These are phyloP conservation scores for Bombus difficillimus DNA, from an alignment of 1,140 invertebrate genomes.

Conservation along the genomic window DNA sequence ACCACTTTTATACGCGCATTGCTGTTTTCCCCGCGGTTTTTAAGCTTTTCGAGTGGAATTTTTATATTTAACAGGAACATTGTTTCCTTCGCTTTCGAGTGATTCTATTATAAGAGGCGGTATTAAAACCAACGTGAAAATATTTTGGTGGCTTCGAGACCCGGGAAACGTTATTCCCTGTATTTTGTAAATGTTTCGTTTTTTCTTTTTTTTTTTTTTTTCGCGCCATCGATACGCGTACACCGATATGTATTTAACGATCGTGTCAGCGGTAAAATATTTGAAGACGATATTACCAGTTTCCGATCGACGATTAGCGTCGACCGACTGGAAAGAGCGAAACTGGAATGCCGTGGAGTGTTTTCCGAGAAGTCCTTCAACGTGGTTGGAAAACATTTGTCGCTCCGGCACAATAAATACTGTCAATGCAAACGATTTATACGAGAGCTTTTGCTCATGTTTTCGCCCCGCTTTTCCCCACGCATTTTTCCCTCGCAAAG, in stretches of 20 bases:
- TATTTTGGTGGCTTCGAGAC: neutral
- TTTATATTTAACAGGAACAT: neutral
- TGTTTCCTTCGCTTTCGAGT: neutral
- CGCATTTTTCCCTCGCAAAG: neutral
- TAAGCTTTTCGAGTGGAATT: neutral
- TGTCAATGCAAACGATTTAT: slow-evolving; percentile 63
- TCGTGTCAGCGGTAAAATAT: slow-evolving; percentile 20
- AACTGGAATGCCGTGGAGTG: slow-evolving; percentile 42
- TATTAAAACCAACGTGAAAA: neutral
- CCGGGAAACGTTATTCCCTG: neutral
- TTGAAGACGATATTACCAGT: slow-evolving; percentile 45
- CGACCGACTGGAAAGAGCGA: slow-evolving; percentile 7
- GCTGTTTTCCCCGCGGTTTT: neutral
- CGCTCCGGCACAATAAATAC: slow-evolving; percentile 55
- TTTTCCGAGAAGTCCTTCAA: slow-evolving; percentile 51
- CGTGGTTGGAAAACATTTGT: slow-evolving; percentile 59
- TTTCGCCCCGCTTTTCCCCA: neutral
- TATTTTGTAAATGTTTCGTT: too few species aligned
- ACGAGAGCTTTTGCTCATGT: slow-evolving; percentile 54
- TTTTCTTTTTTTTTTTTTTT: neutral
- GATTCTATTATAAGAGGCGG: neutral
- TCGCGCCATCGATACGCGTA: too few species aligned
- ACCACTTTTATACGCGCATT: neutral
- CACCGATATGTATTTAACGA: neutral
- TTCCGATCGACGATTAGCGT: slow-evolving; percentile 42